phyloP scores from a whole-genome alignment of 1,140 invertebrate species.

The Bombyx mandarina region DNA sequence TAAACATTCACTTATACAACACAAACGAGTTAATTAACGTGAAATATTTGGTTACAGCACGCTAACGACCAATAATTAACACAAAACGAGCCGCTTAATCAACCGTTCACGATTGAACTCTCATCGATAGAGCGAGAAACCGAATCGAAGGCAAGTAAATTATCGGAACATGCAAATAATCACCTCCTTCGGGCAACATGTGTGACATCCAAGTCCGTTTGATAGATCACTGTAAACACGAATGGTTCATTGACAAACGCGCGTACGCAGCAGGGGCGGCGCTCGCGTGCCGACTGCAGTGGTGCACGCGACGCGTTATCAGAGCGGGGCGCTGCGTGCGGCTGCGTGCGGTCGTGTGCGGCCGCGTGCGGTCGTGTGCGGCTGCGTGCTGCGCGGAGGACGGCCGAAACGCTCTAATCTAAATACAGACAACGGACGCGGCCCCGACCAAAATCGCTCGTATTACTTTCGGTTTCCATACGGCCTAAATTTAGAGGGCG shows the following conservation, averaged over 20 bases:
- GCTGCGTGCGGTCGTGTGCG: slow-evolving; percentile 1
- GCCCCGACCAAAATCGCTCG: slow-evolving; percentile 60
- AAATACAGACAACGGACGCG: slow-evolving; percentile 57
- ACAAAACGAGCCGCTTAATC: not conserved
- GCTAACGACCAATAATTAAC: not conserved
- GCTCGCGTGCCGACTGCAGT: slow-evolving; percentile 13
- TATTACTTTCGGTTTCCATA: slow-evolving; percentile 64
- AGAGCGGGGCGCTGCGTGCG: slow-evolving; percentile 3
- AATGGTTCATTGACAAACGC: slow-evolving; percentile 13
- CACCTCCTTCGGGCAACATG: slow-evolving; percentile 58
- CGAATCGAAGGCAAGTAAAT: not conserved
- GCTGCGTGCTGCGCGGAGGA: slow-evolving; percentile 12
- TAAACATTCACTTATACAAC: too few relatives aligned
- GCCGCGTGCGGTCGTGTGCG: slow-evolving; percentile 3
- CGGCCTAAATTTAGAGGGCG: slow-evolving; percentile 67
- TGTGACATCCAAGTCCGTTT: slow-evolving; percentile 48
- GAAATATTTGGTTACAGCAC: too few relatives aligned
- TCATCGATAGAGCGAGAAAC: not conserved
- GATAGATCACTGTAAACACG: slow-evolving; percentile 7
- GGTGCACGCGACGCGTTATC: slow-evolving; percentile 1
- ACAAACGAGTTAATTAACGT: too few relatives aligned
- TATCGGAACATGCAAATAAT: slow-evolving; percentile 23
- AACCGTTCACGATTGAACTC: not conserved
- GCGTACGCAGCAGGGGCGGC: not conserved
- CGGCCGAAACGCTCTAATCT: slow-evolving; percentile 48